phyloP scores from a whole-genome alignment of 1,140 invertebrate species.

The Danaus melanippus region DNA sequence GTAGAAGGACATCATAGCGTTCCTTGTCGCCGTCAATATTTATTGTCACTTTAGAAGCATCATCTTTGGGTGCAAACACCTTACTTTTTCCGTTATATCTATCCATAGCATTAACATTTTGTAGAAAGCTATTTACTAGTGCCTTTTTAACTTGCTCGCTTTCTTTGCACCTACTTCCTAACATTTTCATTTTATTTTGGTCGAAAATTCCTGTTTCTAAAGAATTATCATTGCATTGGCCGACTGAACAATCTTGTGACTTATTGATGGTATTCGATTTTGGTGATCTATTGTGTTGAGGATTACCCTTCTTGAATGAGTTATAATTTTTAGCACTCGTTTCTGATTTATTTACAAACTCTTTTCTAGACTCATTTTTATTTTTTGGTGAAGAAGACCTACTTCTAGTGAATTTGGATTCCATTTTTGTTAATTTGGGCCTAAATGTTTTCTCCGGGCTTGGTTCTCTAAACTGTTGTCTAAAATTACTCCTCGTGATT shows the following conservation, averaged over 20 bases:
- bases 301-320: too few relatives aligned
- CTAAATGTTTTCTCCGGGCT: conserved; percentile 5
- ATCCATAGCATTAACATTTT: conserved; percentile 15
- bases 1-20: conserved; percentile 38
- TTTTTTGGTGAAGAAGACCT: conserved; percentile 21
- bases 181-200: too few relatives aligned
- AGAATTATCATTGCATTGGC: too few relatives aligned
- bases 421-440: conserved; percentile 4
- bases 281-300: too few relatives aligned
- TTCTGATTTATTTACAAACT: conserved; percentile 2
- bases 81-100: conserved; percentile 10
- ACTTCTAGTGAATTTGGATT: conserved; percentile 12
- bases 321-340: too few relatives aligned
- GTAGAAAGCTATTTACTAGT: conserved; percentile 36
- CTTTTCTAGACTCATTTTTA: background rate
- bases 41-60: conserved; percentile 39
- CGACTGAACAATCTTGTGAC: too few relatives aligned
- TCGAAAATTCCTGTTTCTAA: too few relatives aligned
- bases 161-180: background rate
- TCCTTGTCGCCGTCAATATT: conserved; percentile 48
- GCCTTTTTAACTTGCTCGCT: conserved; percentile 33
- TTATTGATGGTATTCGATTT: too few relatives aligned
- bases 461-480: too few relatives aligned
- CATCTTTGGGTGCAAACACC: conserved; percentile 16
- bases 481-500: too few relatives aligned